Percentiles rank a stretch among this genome's conserved stretches.
Conservation (phyloP, 2,888 invertebrate genomes). For the Tenthredo notha region DNA sequence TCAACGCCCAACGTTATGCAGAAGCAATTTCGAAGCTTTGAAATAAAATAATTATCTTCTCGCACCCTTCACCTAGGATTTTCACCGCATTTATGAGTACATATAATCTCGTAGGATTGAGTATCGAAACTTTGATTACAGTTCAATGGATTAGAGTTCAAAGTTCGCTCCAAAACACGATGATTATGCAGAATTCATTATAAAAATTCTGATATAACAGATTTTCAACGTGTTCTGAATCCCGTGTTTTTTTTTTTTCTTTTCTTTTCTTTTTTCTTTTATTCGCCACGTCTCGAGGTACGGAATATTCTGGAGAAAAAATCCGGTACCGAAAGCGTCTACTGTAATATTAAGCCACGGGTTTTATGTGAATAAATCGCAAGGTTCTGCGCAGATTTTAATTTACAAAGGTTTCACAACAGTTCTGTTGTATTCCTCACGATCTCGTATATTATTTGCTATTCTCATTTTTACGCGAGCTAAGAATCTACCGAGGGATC, state of each 20-base stretch:
- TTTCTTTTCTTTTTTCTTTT: not conserved
- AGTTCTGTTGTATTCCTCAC: constrained; percentile 3
- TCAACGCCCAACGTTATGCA: not conserved
- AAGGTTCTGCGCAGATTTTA: not conserved
- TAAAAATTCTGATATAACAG: not conserved
- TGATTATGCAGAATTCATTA: not conserved
- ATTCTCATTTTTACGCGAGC: not conserved
- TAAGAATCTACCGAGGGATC: not conserved
- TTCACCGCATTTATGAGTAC: not conserved
- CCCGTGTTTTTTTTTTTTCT: not conserved
- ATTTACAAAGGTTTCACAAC: not conserved
- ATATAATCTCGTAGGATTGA: not conserved
- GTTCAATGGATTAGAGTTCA: not conserved
- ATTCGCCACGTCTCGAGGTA: not conserved
- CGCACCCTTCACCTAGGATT: not conserved
- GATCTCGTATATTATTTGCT: constrained; percentile 4
- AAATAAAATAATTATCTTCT: not conserved
- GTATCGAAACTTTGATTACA: not conserved
- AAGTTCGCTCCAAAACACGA: not conserved
- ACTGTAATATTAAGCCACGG: constrained; percentile 5
- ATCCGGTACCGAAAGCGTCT: not conserved
- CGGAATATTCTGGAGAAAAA: not conserved
- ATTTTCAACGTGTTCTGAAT: not conserved
- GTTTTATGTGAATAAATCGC: not conserved
- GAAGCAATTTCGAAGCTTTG: not conserved